phyloP scores from a whole-genome alignment of 1,140 invertebrate species.

The Drosophila auraria region DNA sequence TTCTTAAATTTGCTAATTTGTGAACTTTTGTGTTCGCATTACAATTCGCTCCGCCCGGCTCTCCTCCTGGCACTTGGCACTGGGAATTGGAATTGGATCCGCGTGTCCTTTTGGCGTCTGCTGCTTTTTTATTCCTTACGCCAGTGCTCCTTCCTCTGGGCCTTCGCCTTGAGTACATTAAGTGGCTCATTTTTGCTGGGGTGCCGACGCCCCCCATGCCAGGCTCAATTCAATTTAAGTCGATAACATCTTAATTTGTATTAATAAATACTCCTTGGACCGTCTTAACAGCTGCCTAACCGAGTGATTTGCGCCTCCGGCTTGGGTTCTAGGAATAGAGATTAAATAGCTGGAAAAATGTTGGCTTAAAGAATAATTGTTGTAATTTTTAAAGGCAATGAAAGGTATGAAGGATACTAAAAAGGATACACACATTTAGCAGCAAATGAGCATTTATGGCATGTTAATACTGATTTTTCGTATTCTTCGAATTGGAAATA shows the following conservation, averaged over 20 bases:
- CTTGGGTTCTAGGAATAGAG: no score
- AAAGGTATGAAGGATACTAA: no score
- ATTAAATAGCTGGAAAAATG: no score
- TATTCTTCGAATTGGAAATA: no score
- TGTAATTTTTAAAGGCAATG: no score
- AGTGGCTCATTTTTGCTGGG: conserved; percentile 62
- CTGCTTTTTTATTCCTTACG: conserved; percentile 22
- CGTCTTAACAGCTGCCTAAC: conserved; percentile 36
- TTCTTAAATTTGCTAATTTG: conserved; percentile 82
- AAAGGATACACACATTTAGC: no score
- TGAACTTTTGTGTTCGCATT: conserved; percentile 80
- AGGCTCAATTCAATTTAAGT: conserved; percentile 72
- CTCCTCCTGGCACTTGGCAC: conserved; percentile 26
- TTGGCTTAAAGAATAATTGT: no score
- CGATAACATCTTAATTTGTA: conserved; percentile 81
- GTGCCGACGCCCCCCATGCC: background rate
- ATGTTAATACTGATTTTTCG: no score
- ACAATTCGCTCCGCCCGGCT: conserved; percentile 60
- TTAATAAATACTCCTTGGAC: conserved; percentile 74
- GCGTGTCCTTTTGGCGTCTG: conserved; percentile 41
- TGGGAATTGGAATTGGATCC: conserved; percentile 55
- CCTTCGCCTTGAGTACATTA: conserved; percentile 63
- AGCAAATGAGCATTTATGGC: no score
- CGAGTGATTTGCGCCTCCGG: conserved; percentile 18
- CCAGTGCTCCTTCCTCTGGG: conserved; percentile 3